Percentiles rank a stretch among this genome's conserved stretches.
Conservation (phyloP, 2,113 vertebrate species). For the Ptilorrhoa leucosticta region DNA sequence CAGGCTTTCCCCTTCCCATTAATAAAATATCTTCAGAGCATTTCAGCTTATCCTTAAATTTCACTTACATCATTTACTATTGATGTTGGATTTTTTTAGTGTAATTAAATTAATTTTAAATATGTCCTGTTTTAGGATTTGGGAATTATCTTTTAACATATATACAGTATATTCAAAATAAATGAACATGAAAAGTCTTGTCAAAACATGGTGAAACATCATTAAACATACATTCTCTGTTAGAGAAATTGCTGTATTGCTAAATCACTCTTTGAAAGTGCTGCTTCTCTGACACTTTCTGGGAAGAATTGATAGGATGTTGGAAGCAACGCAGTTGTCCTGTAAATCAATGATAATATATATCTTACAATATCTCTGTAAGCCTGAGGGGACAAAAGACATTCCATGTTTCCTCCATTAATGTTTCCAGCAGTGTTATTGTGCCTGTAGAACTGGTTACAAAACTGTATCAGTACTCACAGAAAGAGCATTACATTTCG, state of each 20-base stretch:
- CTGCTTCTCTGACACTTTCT: not conserved
- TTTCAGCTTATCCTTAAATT: not conserved
- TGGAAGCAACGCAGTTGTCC: not conserved
- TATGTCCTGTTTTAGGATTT: not conserved
- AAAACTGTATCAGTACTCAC: not conserved
- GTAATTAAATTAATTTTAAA: not conserved
- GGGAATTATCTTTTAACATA: not conserved
- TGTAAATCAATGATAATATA: not conserved
- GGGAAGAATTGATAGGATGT: not conserved
- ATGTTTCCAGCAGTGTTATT: not conserved
- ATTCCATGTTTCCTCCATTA: not conserved
- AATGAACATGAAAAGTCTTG: not conserved
- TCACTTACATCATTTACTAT: not conserved
- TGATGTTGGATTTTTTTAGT: not conserved
- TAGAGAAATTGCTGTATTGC: not conserved
- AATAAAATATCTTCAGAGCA: not conserved
- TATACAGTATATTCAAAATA: not conserved
- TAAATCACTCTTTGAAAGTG: not conserved
- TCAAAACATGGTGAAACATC: not conserved
- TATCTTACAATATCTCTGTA: not conserved
- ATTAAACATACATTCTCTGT: not conserved
- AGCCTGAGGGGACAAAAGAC: not conserved
- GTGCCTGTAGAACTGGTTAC: not conserved
- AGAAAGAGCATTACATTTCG: not conserved
- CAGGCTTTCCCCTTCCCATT: not conserved